Evolutionary conservation across 2,797 vertebrate species (phyloP), one percentile per base, ranked within the genome.

Genomic region (Eupleurogrammus muticus): DNA sequence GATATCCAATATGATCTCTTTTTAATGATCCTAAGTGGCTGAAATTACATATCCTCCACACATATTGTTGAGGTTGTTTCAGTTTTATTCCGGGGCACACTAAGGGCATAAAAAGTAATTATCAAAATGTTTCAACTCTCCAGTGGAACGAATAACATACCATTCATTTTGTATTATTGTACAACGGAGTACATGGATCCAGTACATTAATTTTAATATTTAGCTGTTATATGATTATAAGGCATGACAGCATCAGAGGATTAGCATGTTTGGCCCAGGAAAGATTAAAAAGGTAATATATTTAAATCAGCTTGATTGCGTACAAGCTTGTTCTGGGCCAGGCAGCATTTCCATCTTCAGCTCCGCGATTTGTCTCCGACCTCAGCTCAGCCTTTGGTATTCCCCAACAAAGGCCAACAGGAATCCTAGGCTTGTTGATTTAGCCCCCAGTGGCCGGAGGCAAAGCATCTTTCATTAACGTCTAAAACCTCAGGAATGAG

Each of bases 1-100:
- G 96, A 95, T 95, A 97, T 96, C 96, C 95, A 96, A 96, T 96
- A 96, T 95, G 94, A 97, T 96, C 96, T 96, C 92, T 94, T 94
- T 94, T 95, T 95, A 97, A 96, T 95, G 93, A 96, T 95, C 93
- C 93, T 93, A 96, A 96, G 94, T 95, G 95, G 93, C 81, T 96
- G 93, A 94, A 94, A 94, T 95, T 94, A 91, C 92, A 94, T 94
- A 92, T 83, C 80, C 77, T 84, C 88, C 77, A 88, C 88, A 89
- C 85, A 83, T 89, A 92, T 91, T 84, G 89, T 90, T 77, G 77
- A 80, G 77, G 80, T 84, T 77, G 78, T 80, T 87, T 77, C 24
- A 81, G 80, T 63, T 78, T 65, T 59, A 80, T 85, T 86, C 77
- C 74, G 79, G 79, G 53, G 74, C 66, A 62, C 80, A 80, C 66